Evolutionary conservation across 2,888 invertebrate species (phyloP).

Genomic region (Osedax fenrisi): DNA sequence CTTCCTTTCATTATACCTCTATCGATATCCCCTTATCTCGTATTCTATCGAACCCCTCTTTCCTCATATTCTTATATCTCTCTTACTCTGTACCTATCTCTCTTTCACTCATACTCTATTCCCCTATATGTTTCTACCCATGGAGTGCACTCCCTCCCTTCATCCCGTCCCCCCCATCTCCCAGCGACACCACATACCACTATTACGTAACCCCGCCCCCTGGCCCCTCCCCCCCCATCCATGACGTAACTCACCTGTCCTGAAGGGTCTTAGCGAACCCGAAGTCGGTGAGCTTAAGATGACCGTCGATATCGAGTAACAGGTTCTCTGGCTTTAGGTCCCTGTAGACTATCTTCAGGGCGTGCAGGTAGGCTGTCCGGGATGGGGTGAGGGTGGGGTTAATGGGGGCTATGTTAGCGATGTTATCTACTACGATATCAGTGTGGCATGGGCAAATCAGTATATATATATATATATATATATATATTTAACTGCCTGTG

Average conservation of each 20-base stretch:
- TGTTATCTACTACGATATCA: conserved; percentile 43
- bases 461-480: too few species aligned
- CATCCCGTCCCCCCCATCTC: neutral
- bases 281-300: conserved; percentile 91
- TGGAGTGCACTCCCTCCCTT: neutral
- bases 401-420: conserved; percentile 39
- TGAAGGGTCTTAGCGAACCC: conserved; percentile 88
- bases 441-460: too few species aligned
- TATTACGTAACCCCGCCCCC: neutral
- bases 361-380: conserved; percentile 66
- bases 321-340: conserved; percentile 65
- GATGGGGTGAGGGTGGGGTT: neutral
- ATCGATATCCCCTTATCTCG: too few species aligned
- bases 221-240: too few species aligned
- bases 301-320: conserved; percentile 78
- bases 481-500: too few species aligned
- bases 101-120: too few species aligned
- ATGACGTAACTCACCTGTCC: conserved; percentile 65
- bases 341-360: conserved; percentile 54
- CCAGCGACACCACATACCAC: neutral
- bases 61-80: too few species aligned
- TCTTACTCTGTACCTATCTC: too few species aligned
- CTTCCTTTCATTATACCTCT: too few species aligned
- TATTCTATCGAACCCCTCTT: too few species aligned
- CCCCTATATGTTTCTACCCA: neutral